These are phyloP conservation scores for Dermochelys coriacea DNA, from an alignment of 2,797 vertebrate species.

Conservation along the genomic window DNA sequence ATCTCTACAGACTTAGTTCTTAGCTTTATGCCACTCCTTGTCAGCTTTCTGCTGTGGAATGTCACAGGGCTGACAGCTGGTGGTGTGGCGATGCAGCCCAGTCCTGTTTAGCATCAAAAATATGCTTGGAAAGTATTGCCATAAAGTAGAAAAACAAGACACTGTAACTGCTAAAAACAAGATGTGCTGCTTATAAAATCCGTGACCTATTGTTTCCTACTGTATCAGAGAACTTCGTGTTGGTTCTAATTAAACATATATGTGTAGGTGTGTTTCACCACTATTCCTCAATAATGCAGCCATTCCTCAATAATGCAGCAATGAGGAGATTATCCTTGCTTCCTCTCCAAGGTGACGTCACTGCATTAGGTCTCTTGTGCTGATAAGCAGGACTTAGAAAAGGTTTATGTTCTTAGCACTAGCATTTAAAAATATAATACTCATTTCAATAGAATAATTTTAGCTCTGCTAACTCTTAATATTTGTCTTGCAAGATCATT, in stretches of 20 bases:
- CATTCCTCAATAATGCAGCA: slow-evolving; percentile 49
- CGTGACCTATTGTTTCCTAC: not conserved
- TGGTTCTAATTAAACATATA: not conserved
- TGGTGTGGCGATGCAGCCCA: slow-evolving; percentile 22
- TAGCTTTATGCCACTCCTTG: slow-evolving; percentile 34
- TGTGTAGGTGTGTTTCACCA: slow-evolving; percentile 13
- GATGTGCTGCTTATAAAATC: not conserved
- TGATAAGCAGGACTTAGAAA: slow-evolving; percentile 63
- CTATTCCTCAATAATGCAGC: slow-evolving; percentile 48
- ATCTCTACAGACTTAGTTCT: slow-evolving; percentile 12
- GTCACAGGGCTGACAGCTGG: slow-evolving; percentile 51
- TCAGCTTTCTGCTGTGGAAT: slow-evolving; percentile 45
- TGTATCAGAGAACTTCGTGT: not conserved
- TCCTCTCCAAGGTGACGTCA: slow-evolving; percentile 60
- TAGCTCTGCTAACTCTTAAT: slow-evolving; percentile 51
- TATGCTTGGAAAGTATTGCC: not conserved
- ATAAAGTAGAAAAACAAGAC: not conserved
- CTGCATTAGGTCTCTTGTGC: slow-evolving; percentile 17
- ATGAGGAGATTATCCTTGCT: slow-evolving; percentile 60
- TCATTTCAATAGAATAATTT: slow-evolving; percentile 56
- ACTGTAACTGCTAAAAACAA: not conserved
- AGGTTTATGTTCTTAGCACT: slow-evolving; percentile 73
- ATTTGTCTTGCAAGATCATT: slow-evolving; percentile 54
- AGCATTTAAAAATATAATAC: slow-evolving; percentile 70
- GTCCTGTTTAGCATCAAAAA: slow-evolving; percentile 10